These are phyloP conservation scores for Helostoma temminkii DNA, from an alignment of 2,797 vertebrate genomes.

Conservation along the genomic window DNA sequence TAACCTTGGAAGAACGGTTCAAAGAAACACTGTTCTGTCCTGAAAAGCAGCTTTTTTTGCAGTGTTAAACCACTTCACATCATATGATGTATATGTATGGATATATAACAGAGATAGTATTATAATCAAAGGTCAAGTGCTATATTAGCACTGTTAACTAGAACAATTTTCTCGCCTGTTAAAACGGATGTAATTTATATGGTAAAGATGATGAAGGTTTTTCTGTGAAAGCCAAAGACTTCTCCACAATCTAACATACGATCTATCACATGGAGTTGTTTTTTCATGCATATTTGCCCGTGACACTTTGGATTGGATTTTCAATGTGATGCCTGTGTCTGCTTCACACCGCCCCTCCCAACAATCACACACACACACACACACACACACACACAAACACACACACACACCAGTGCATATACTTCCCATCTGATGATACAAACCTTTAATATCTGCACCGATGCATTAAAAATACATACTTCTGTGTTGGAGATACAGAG, in stretches of 20 bases:
- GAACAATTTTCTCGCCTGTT: slow-evolving; percentile 18
- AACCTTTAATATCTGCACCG: slow-evolving; percentile 64
- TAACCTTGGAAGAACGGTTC: slow-evolving; percentile 42
- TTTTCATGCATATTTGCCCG: slow-evolving; percentile 50
- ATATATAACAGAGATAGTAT: slow-evolving; percentile 24
- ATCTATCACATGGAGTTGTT: slow-evolving; percentile 58
- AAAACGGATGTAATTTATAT: slow-evolving; percentile 24
- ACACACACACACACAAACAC: slow-evolving; percentile 25
- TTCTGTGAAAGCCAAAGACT: slow-evolving; percentile 32
- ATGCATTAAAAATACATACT: slow-evolving; percentile 50
- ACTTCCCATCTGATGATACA: slow-evolving; percentile 56
- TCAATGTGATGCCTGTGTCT: slow-evolving; percentile 80
- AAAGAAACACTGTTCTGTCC: slow-evolving; percentile 9
- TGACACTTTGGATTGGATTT: slow-evolving; percentile 53
- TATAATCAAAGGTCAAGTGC: slow-evolving; percentile 27
- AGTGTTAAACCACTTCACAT: slow-evolving; percentile 27
- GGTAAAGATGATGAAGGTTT: slow-evolving; percentile 18
- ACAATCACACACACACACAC: slow-evolving; percentile 26
- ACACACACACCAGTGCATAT: slow-evolving; percentile 7
- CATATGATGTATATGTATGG: slow-evolving; percentile 29
- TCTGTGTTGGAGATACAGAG: slow-evolving; percentile 43
- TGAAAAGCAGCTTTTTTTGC: slow-evolving; percentile 23
- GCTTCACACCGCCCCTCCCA: slow-evolving; percentile 41
- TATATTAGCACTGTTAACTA: slow-evolving; percentile 14
- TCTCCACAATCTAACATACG: slow-evolving; percentile 25